Evolutionary conservation across 2,888 invertebrate species (phyloP).

Genomic region (Hyposoter didymator): DNA sequence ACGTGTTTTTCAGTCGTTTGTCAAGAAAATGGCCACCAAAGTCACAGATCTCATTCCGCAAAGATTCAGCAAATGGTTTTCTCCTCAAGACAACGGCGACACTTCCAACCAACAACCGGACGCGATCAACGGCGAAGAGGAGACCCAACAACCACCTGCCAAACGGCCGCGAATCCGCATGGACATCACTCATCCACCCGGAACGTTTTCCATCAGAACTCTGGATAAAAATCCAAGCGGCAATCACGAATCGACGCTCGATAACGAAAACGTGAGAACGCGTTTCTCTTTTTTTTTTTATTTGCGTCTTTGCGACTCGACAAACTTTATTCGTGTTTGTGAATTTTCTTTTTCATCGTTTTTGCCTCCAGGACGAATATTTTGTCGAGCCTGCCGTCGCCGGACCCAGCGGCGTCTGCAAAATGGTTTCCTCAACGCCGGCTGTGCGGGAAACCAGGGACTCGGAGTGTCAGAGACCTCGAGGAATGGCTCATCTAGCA

Average conservation of each 20-base stretch:
- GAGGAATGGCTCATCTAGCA: constrained; percentile 75
- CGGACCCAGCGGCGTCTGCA: constrained; percentile 72
- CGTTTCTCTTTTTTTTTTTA: neutral
- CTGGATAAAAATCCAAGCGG: constrained; percentile 71
- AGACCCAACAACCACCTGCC: constrained; percentile 77
- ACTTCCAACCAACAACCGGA: constrained; percentile 70
- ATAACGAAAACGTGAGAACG: constrained; percentile 74
- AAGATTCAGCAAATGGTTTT: constrained; percentile 84
- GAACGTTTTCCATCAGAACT: constrained; percentile 80
- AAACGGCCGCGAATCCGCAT: constrained; percentile 82
- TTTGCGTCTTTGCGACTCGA: neutral
- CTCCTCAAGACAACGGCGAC: constrained; percentile 77
- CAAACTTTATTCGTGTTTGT: too few relatives aligned
- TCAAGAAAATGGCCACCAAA: constrained; percentile 88
- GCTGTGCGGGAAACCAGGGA: constrained; percentile 75
- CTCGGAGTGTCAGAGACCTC: constrained; percentile 72
- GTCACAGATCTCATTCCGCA: constrained; percentile 88
- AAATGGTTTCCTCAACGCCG: constrained; percentile 82
- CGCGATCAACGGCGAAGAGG: constrained; percentile 73
- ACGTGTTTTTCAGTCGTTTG: constrained; percentile 87
- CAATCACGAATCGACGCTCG: constrained; percentile 67
- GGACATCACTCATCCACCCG: constrained; percentile 82
- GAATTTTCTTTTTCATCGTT: neutral
- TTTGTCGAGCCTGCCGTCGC: constrained; percentile 77
- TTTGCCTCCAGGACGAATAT: constrained; percentile 75